Percentiles rank a stretch among this genome's conserved stretches.
phyloP scores from a whole-genome alignment of 2,113 vertebrate species.

The Murina feae region DNA sequence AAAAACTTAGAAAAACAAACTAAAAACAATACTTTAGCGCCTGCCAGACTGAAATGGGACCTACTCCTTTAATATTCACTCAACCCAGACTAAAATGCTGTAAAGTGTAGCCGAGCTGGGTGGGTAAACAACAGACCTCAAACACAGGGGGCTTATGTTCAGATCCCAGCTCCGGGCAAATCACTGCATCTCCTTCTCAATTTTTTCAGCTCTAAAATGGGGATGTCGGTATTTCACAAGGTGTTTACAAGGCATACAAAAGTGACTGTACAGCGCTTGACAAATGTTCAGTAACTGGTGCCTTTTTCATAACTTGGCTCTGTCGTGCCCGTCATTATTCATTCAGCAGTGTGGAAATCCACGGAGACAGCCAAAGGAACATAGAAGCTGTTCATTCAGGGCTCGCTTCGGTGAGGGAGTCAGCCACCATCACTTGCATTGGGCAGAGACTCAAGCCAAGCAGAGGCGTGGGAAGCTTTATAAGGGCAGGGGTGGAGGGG shows the following conservation, averaged over 20 bases:
- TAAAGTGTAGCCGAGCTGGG: constrained; percentile 6
- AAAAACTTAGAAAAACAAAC: constrained; percentile 78
- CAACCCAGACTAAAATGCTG: constrained; percentile 70
- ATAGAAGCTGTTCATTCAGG: background rate
- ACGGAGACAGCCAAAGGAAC: background rate
- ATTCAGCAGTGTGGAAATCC: background rate
- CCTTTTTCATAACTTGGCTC: constrained; percentile 67
- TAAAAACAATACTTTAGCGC: constrained; percentile 76
- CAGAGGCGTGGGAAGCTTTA: background rate
- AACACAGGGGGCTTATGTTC: background rate
- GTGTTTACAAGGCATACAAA: constrained; percentile 34
- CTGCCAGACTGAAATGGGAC: constrained; percentile 79
- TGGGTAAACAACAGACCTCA: constrained; percentile 50
- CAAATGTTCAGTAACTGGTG: constrained; percentile 45
- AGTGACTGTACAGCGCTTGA: background rate
- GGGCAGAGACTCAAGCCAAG: background rate
- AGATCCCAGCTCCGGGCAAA: background rate
- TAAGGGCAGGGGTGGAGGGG: too few species aligned
- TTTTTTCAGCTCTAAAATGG: constrained; percentile 52
- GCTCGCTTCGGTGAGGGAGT: background rate
- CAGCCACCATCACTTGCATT: background rate
- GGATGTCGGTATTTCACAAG: background rate
- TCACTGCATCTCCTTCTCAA: constrained; percentile 25
- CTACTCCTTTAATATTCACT: constrained; percentile 77
- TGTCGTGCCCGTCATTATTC: constrained; percentile 39